Conservation (phyloP, 1,140 invertebrate genomes). For the Saccostrea cuccullata region DNA sequence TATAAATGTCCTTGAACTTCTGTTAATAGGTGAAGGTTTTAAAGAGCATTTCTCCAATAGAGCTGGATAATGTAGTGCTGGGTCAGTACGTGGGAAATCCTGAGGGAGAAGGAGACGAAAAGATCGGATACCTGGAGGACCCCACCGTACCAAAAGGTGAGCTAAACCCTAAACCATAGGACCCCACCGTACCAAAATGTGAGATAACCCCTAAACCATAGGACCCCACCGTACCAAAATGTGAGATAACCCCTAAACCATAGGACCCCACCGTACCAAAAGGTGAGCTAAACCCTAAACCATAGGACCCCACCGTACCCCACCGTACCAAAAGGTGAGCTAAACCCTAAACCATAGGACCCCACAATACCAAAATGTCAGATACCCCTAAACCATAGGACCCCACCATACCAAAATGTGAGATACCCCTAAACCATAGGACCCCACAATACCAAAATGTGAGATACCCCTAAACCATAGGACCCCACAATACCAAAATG, state of each 20-base stretch:
- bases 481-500: too few relatives aligned
- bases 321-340: conserved; percentile 37
- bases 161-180: too few relatives aligned
- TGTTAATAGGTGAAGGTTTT: conserved; percentile 91
- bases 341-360: too few relatives aligned
- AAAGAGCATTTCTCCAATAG: conserved; percentile 88
- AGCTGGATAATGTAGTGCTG: conserved; percentile 91
- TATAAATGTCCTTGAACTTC: neutral
- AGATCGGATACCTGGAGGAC: conserved; percentile 95
- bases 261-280: too few relatives aligned
- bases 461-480: too few relatives aligned
- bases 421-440: neutral
- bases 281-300: conserved; percentile 18
- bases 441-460: too few relatives aligned
- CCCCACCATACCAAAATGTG: conserved; percentile 86
- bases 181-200: conserved; percentile 86
- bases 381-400: too few relatives aligned
- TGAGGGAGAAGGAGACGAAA: conserved; percentile 88
- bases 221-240: conserved; percentile 86
- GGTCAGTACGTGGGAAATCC: conserved; percentile 98
- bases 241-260: conserved; percentile 59
- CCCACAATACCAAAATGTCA: conserved; percentile 86
- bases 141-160: conserved; percentile 90
- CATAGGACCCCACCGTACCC: too few relatives aligned
- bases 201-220: neutral